Percentiles rank a stretch among this genome's conserved stretches.
Conservation (phyloP, 2,113 vertebrate genomes). For the Vulpes ferrilata region DNA sequence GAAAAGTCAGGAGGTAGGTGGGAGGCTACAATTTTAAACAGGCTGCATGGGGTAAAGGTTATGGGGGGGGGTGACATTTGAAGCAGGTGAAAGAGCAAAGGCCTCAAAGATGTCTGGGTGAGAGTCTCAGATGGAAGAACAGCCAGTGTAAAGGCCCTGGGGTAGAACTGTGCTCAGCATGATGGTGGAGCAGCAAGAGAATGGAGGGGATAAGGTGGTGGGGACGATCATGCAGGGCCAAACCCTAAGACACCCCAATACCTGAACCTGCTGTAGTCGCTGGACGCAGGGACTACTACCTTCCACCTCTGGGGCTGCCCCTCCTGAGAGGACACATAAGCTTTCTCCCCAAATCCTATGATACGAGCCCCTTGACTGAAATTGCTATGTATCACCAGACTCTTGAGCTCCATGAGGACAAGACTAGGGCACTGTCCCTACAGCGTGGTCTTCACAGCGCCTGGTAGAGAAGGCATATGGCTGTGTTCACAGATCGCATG, state of each 20-base stretch:
- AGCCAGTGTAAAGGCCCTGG: not conserved
- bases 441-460: rapidly evolving
- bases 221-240: no score
- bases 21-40: not conserved
- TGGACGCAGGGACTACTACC: not conserved
- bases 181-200: not conserved
- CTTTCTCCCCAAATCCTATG: not conserved
- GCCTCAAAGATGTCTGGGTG: not conserved
- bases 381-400: not conserved
- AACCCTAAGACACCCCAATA: not conserved
- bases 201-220: rapidly evolving
- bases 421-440: not conserved
- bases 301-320: not conserved
- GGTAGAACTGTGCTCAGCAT: not conserved
- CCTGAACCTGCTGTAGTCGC: not conserved
- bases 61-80: not conserved
- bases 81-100: not conserved
- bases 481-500: not conserved
- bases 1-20: not conserved
- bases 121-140: not conserved
- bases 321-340: not conserved
- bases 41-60: not conserved
- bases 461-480: not conserved
- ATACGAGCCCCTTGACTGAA: not conserved
- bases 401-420: not conserved